phyloP scores from a whole-genome alignment of 1,140 invertebrate genomes.

The Asobara japonica region DNA sequence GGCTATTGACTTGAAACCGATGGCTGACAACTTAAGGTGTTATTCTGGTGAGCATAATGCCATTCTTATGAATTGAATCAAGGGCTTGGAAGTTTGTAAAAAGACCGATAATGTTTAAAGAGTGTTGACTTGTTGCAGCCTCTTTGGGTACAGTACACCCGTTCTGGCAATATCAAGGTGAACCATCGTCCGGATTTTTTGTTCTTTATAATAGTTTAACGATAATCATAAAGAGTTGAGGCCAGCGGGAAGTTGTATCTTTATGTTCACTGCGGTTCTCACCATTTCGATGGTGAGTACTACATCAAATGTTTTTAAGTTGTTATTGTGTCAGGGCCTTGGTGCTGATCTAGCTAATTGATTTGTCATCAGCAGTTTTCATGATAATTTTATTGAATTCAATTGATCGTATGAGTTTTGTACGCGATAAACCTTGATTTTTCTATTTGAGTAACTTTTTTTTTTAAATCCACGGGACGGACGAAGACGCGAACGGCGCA shows the following conservation, averaged over 20 bases:
- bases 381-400: too few species aligned
- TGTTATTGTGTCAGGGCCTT: background rate
- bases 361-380: too few species aligned
- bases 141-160: background rate
- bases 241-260: background rate
- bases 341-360: background rate
- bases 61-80: background rate
- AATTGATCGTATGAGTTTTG: background rate
- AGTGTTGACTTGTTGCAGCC: slow-evolving; percentile 11
- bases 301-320: background rate
- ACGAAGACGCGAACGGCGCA: background rate
- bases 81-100: background rate
- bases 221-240: background rate
- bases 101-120: background rate
- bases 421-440: background rate
- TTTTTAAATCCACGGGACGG: background rate
- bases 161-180: background rate
- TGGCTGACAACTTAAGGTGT: background rate
- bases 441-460: background rate
- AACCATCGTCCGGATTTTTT: background rate
- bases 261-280: background rate
- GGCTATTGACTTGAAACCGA: background rate
- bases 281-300: background rate
- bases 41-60: background rate
- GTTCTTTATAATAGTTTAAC: background rate